Base-by-base conservation (phyloP, 2,888 invertebrate species). In the Epirrita christyi region DNA sequence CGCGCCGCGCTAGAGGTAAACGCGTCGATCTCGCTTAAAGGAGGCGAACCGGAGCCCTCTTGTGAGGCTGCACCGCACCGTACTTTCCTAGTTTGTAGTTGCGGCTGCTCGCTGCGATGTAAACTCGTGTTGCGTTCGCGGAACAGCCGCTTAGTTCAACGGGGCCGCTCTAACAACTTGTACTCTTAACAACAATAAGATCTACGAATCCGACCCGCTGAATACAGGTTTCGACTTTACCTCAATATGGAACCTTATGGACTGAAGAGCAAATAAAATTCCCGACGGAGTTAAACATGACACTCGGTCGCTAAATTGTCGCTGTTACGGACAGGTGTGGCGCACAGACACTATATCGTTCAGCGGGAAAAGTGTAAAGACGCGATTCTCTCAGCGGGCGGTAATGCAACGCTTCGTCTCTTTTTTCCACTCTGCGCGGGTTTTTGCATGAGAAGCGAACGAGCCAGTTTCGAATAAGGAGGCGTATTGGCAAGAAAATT, bases 401-500 rank as follows among this genome's bases (percentile, higher is more conserved):
- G 79, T 75, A 76, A 73, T 75, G 73, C 72, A 72, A 71, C 73
- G 69, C 59, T 64, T 68, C 68, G 64, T 67, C 63, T 78, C 67
- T 70, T 78, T 81, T 82, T 81, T 73, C 74, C 74, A 67, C 64
- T 67, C 70, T 62, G 70, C 63, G 64, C 66, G 70, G 63, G 75
- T 81, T 80, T 80, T 80, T 83, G 80, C 78, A 80, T 76, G 74
- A 72, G 74, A 73, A 73, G 69, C 68, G 72, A 76, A 73, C 76
- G 65, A 78, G 72, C 75, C 72, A 66, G 77, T 75, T 76, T 78
- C 73, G 71, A 78, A 78, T 78, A 81, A 78, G 76, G 71, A 76
- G 80, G 75, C 72, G 77, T 76, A 78, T 72, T 70, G 64, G 75
- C 75, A 81, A 83, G 81, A 82, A 85, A 84, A 84, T 83, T 83